phyloP scores from a whole-genome alignment of 2,113 vertebrate genomes.

The Triplophysa rosa region DNA sequence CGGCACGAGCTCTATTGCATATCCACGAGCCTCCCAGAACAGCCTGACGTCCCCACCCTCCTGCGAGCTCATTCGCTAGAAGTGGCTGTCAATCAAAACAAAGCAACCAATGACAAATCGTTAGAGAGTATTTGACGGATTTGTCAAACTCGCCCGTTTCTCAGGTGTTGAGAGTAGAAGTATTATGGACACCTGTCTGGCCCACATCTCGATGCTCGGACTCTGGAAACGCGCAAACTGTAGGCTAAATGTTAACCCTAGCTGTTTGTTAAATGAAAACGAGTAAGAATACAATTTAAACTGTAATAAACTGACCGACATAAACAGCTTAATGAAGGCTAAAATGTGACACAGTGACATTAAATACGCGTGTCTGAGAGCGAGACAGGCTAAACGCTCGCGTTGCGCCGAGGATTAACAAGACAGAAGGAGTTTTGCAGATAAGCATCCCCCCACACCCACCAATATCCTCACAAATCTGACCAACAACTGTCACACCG shows the following conservation, averaged over 20 bases:
- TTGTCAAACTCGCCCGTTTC: conserved; percentile 8
- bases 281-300: not conserved
- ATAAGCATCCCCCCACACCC: conserved; percentile 42
- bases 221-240: not conserved
- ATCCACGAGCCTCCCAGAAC: conserved; percentile 48
- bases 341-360: conserved; percentile 35
- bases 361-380: conserved; percentile 27
- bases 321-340: conserved; percentile 27
- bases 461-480: conserved; percentile 53
- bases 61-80: conserved; percentile 29
- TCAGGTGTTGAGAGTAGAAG: conserved; percentile 9
- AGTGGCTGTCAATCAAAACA: conserved; percentile 18
- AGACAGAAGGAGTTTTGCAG: conserved; percentile 52
- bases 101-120: conserved; percentile 31
- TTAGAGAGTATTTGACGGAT: conserved; percentile 1
- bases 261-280: not conserved
- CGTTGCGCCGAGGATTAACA: conserved; percentile 48
- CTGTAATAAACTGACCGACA: not conserved
- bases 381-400: conserved; percentile 23
- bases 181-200: not conserved
- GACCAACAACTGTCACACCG: conserved; percentile 54
- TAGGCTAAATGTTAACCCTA: not conserved
- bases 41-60: conserved; percentile 35
- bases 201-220: not conserved
- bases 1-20: conserved; percentile 43